phyloP scores from a whole-genome alignment of 2,113 vertebrate species.

The Chloropsis cyanopogon region DNA sequence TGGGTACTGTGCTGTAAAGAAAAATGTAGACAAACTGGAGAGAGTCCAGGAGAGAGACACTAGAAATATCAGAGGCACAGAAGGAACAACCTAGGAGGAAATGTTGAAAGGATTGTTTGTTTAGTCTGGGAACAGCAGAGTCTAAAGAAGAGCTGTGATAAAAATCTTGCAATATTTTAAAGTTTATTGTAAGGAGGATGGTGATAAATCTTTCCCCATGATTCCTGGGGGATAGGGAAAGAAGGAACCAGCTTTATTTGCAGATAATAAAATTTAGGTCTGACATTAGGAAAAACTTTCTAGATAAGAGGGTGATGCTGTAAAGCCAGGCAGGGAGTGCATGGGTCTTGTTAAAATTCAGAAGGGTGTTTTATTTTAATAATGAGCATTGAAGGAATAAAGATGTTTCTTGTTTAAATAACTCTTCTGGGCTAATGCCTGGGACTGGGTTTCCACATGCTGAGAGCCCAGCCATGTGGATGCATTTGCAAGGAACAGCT shows the following conservation, averaged over 20 bases:
- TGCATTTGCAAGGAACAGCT: not conserved
- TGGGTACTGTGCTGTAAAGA: conserved; percentile 46
- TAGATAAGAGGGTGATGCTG: not conserved
- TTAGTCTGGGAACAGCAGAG: conserved; percentile 46
- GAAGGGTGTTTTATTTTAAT: not conserved
- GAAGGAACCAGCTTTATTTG: conserved; percentile 4
- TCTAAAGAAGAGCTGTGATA: conserved; percentile 21
- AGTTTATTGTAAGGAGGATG: conserved; percentile 20
- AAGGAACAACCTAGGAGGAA: conserved; percentile 40
- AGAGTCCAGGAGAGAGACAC: conserved; percentile 26
- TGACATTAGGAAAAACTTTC: not conserved
- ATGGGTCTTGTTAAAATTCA: not conserved
- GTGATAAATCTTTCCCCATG: conserved; percentile 3
- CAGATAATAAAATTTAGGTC: not conserved
- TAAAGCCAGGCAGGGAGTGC: not conserved
- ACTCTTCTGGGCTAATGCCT: not conserved
- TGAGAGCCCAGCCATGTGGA: not conserved
- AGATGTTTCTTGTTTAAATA: not conserved
- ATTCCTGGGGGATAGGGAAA: not conserved
- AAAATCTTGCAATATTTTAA: conserved; percentile 40
- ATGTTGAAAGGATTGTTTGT: conserved; percentile 59
- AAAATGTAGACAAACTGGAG: conserved; percentile 47
- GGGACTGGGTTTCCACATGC: not conserved
- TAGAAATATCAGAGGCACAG: conserved; percentile 16
- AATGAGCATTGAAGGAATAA: not conserved